Conservation (phyloP, 30 jellyfish, hydroid and myxozoan species). For the Pelagia noctiluca region DNA sequence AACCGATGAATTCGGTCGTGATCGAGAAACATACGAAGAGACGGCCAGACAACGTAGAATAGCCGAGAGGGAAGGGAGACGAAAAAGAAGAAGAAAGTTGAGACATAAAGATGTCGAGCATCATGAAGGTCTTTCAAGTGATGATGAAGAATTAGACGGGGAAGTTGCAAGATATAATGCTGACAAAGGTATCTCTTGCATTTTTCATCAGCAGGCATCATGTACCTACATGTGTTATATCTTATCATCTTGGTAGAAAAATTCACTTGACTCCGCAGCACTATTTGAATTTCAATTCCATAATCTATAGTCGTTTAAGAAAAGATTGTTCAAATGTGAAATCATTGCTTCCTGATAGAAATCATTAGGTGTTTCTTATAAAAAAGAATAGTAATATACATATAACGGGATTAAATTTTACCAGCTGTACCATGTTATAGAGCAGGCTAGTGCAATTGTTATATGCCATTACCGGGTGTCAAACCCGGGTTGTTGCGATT, state of each 20-base stretch:
- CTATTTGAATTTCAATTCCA: too few relatives aligned
- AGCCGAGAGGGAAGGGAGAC: constrained; percentile 99
- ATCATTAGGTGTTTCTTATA: too few relatives aligned
- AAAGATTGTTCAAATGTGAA: too few relatives aligned
- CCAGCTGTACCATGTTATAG: too few relatives aligned
- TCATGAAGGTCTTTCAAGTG: constrained; percentile 97
- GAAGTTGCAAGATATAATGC: constrained; percentile 77
- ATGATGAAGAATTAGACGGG: constrained; percentile 88
- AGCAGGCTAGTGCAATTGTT: too few relatives aligned
- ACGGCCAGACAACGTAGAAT: constrained; percentile 86
- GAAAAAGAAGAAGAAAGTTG: constrained; percentile 79
- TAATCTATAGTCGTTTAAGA: too few relatives aligned
- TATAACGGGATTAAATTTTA: too few relatives aligned
- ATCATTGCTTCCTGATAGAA: too few relatives aligned
- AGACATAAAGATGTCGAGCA: constrained; percentile 48
- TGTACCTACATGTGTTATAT: neutral
- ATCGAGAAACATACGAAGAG: constrained; percentile 78
- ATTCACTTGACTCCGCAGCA: too few relatives aligned
- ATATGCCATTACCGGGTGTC: too few relatives aligned
- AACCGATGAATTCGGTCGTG: constrained; percentile 73
- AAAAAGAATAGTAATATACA: too few relatives aligned
- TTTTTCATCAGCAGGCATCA: neutral
- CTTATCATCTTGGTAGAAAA: neutral
- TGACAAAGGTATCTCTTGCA: constrained; percentile 78
- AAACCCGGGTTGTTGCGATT: too few relatives aligned